Conservation (phyloP, 1,140 invertebrate species). For the Lucilia cuprina region DNA sequence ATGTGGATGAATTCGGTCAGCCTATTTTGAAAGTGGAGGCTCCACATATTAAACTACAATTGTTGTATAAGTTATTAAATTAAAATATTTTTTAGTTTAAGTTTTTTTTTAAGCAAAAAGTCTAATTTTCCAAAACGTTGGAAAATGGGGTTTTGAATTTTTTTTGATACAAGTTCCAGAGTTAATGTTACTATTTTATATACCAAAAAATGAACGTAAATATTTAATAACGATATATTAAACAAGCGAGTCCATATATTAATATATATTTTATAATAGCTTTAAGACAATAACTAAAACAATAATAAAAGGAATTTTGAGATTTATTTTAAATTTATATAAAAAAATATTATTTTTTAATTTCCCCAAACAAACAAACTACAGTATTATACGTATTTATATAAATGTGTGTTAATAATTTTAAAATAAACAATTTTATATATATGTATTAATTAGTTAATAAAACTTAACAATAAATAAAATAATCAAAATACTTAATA, state of each 20-base stretch:
- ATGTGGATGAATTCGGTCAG: slow-evolving; percentile 67
- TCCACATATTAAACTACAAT: slow-evolving; percentile 71
- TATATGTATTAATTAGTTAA: not conserved
- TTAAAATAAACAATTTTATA: not conserved
- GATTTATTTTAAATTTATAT: not conserved
- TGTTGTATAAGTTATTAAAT: slow-evolving; percentile 63
- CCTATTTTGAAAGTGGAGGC: slow-evolving; percentile 66
- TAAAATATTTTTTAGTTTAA: not conserved
- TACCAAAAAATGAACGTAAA: not conserved
- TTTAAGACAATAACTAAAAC: slow-evolving; percentile 24
- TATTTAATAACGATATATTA: not conserved
- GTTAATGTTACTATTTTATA: slow-evolving; percentile 26
- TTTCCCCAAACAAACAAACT: not conserved
- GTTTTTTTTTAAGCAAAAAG: too few species aligned
- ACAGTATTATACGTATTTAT: not conserved
- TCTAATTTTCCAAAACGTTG: too few species aligned
- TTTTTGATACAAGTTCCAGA: not conserved
- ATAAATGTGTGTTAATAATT: slow-evolving; percentile 7
- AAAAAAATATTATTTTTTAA: too few species aligned
- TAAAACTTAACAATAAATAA: not conserved
- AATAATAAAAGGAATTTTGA: too few species aligned
- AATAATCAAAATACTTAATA: not conserved
- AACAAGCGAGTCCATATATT: not conserved
- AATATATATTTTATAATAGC: not conserved
- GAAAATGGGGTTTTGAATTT: too few species aligned